phyloP scores from a whole-genome alignment of 2,113 vertebrate genomes.

The Phocoena sinus region DNA sequence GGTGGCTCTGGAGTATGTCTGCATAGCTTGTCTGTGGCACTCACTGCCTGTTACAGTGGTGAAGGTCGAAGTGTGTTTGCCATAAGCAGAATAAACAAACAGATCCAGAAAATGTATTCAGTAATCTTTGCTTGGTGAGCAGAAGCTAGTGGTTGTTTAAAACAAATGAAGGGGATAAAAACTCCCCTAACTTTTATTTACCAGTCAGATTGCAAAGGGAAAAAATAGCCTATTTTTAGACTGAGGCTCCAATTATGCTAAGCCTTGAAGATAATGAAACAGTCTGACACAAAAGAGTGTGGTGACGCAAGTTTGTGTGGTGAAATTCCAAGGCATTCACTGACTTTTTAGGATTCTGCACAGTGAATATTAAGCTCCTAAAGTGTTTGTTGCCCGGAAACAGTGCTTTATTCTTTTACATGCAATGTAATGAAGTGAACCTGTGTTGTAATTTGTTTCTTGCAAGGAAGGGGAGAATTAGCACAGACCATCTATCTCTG shows the following conservation, averaged over 20 bases:
- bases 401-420: conserved; percentile 69
- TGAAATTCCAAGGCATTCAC: conserved; percentile 75
- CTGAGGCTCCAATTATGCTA: conserved; percentile 69
- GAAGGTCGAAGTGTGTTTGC: conserved; percentile 83
- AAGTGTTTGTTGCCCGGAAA: conserved; percentile 75
- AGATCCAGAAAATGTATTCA: conserved; percentile 62
- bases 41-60: conserved; percentile 76
- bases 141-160: conserved; percentile 68
- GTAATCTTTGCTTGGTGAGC: conserved; percentile 65
- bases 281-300: conserved; percentile 71
- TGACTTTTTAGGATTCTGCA: conserved; percentile 75
- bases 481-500: conserved; percentile 11
- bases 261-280: conserved; percentile 73
- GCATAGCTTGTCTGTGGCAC: conserved; percentile 69
- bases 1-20: conserved; percentile 80
- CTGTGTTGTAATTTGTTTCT: conserved; percentile 69
- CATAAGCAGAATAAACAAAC: conserved; percentile 79
- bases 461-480: conserved; percentile 34
- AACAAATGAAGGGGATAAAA: conserved; percentile 63
- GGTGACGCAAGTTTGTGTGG: conserved; percentile 72
- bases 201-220: conserved; percentile 69
- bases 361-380: conserved; percentile 71
- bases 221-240: conserved; percentile 73
- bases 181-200: conserved; percentile 72
- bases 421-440: conserved; percentile 67